A percentile compares a stretch with the other conserved stretches of the same genome.
These are phyloP conservation scores for Epinephelus moara DNA, from an alignment of 2,113 vertebrate species.

Conservation along the genomic window DNA sequence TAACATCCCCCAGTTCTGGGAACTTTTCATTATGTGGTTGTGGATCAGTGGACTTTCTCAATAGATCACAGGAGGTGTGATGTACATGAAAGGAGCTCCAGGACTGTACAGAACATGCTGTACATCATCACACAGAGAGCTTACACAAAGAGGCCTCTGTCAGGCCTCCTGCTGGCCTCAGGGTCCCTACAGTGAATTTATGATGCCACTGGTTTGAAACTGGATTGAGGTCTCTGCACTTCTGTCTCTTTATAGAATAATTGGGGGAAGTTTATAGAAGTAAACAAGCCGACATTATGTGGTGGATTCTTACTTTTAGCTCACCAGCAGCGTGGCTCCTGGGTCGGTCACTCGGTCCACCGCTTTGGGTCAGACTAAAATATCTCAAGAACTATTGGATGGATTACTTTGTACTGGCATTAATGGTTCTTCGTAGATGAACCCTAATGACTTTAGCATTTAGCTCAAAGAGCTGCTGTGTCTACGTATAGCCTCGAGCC, in stretches of 20 bases:
- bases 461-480: neutral
- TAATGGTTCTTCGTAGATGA: neutral
- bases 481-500: neutral
- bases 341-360: neutral
- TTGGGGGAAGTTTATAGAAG: neutral
- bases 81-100: neutral
- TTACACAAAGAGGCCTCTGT: conserved; percentile 47
- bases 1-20: conserved; percentile 22
- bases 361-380: neutral
- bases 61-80: conserved; percentile 43
- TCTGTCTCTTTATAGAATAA: neutral
- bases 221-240: neutral
- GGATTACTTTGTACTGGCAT: neutral
- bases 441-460: neutral
- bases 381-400: neutral
- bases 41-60: conserved; percentile 33
- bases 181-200: neutral
- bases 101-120: conserved; percentile 38
- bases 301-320: neutral
- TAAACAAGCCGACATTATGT: neutral
- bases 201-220: conserved; percentile 9
- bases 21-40: conserved; percentile 21
- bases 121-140: conserved; percentile 14
- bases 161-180: neutral
- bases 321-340: neutral